A percentile compares a stretch with the other conserved stretches of the same genome.
Conservation (phyloP, 2,888 invertebrate species). For the Drosophila tanythrix region DNA sequence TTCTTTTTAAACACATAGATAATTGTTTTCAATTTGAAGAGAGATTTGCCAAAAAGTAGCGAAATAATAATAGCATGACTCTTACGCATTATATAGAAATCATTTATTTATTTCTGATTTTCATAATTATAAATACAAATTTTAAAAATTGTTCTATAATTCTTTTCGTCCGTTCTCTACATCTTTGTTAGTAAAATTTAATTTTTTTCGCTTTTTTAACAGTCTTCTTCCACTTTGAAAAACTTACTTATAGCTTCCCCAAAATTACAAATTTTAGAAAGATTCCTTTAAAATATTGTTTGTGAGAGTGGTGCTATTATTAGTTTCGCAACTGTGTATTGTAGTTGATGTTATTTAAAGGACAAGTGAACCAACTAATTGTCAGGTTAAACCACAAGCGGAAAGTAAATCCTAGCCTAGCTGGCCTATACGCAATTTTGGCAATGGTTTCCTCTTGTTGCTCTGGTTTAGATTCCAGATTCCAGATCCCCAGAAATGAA, state of each 20-base stretch:
- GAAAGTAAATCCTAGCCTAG: conserved; percentile 16
- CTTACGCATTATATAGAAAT: too few species aligned
- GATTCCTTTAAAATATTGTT: background rate
- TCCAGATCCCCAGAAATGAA: conserved; percentile 74
- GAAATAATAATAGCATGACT: too few species aligned
- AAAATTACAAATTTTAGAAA: background rate
- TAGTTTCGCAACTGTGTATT: background rate
- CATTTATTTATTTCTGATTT: too few species aligned
- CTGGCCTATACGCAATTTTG: conserved; percentile 51
- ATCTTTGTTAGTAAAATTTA: too few species aligned
- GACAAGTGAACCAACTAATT: conserved; percentile 76
- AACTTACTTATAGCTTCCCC: background rate
- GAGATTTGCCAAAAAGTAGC: too few species aligned
- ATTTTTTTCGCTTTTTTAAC: background rate
- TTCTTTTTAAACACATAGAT: too few species aligned
- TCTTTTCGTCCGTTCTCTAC: too few species aligned
- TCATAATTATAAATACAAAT: background rate
- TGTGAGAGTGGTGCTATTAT: background rate
- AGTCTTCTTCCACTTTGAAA: background rate
- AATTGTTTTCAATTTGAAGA: too few species aligned
- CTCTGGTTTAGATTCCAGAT: conserved; percentile 73
- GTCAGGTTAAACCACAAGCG: conserved; percentile 53
- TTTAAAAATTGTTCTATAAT: background rate
- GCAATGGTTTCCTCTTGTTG: conserved; percentile 64
- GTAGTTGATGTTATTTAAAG: conserved; percentile 22